These are phyloP conservation scores for Hipposideros larvatus DNA, from an alignment of 2,797 vertebrate genomes.

Conservation along the genomic window DNA sequence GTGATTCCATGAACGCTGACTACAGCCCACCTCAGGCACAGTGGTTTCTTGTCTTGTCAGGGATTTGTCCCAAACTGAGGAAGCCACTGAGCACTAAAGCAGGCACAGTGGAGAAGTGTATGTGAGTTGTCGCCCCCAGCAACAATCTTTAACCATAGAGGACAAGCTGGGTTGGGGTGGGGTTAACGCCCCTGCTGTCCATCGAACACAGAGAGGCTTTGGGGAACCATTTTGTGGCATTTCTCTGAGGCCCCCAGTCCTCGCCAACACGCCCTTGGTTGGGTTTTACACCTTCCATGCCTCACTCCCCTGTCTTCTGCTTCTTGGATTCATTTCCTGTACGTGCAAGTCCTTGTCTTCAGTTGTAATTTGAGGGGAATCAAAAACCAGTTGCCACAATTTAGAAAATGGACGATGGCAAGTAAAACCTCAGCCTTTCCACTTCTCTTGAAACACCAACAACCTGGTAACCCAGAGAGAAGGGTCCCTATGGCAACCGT, in stretches of 20 bases:
- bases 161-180: neutral
- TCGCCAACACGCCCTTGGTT: accelerated
- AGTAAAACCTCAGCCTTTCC: neutral
- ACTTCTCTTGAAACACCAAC: neutral
- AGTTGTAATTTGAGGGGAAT: neutral
- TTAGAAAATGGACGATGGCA: neutral
- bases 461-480: neutral
- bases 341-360: neutral
- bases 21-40: neutral
- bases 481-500: neutral
- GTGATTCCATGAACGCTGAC: neutral
- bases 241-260: neutral
- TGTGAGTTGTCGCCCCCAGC: neutral
- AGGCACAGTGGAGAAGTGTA: neutral
- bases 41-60: neutral
- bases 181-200: neutral
- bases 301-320: neutral
- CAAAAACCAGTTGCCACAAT: neutral
- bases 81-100: neutral
- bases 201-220: neutral
- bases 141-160: neutral
- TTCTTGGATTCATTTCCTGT: neutral
- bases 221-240: neutral
- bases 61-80: neutral
- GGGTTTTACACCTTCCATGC: neutral